Evolutionary conservation across 1,140 invertebrate species (phyloP).

Genomic region (Brachystomella parvula): DNA sequence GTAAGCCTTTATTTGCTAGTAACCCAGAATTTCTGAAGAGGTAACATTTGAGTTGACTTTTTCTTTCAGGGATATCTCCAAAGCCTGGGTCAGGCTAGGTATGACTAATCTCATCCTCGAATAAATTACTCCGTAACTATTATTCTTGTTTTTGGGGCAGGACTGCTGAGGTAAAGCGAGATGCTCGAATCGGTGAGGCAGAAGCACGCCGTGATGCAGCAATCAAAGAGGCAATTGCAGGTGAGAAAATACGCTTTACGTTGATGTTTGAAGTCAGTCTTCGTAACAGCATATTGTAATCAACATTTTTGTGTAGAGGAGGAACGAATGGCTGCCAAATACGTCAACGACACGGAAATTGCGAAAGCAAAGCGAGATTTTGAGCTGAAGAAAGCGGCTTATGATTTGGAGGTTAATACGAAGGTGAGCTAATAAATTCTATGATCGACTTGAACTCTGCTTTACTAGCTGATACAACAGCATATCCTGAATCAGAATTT

Average conservation of each 20-base stretch:
- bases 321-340: conserved; percentile 74
- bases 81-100: conserved; percentile 79
- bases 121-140: background rate
- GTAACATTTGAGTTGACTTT: conserved; percentile 20
- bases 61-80: conserved; percentile 76
- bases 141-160: conserved; percentile 41
- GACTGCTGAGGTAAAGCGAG: conserved; percentile 92
- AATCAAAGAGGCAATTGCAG: conserved; percentile 85
- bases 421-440: conserved; percentile 53
- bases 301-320: conserved; percentile 70
- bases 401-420: conserved; percentile 93
- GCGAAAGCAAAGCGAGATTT: conserved; percentile 91
- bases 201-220: conserved; percentile 79
- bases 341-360: conserved; percentile 84
- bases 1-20: conserved; percentile 54
- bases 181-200: conserved; percentile 91
- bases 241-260: background rate
- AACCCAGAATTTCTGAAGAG: background rate
- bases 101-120: background rate
- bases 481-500: conserved; percentile 4
- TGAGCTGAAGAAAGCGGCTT: conserved; percentile 92
- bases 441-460: background rate
- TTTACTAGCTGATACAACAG: background rate
- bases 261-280: too few relatives aligned
- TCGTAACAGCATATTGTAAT: too few relatives aligned